phyloP scores from a whole-genome alignment of 1,140 invertebrate genomes.

The Anoplolepis gracilipes region DNA sequence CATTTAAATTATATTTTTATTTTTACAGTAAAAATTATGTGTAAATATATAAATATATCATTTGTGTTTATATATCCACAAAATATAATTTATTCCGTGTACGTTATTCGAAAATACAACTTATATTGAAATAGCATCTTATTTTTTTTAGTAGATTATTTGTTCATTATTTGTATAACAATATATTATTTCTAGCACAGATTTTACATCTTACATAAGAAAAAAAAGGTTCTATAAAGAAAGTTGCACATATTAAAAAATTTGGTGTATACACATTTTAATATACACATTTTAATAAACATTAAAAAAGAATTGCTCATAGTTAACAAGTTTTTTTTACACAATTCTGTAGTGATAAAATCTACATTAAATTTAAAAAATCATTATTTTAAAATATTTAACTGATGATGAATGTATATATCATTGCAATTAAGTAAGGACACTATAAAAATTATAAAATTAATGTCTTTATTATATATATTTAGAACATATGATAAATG shows the following conservation, averaged over 20 bases:
- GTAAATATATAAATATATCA: constrained; percentile 65
- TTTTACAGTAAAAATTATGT: constrained; percentile 71
- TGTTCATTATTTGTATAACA: constrained; percentile 8
- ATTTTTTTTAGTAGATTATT: constrained; percentile 40
- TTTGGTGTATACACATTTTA: no score
- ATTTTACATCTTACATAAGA: constrained; percentile 47
- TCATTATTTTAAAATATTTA: not conserved
- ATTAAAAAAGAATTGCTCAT: not conserved
- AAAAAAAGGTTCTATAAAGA: not conserved
- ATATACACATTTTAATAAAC: constrained; percentile 26
- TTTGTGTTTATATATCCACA: constrained; percentile 66
- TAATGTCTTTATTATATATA: constrained; percentile 32
- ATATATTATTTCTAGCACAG: constrained; percentile 8
- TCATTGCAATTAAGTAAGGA: not conserved
- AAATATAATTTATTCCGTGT: constrained; percentile 58
- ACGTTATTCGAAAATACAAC: constrained; percentile 40
- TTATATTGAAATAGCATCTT: constrained; percentile 6
- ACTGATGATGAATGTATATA: not conserved
- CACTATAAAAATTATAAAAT: not conserved
- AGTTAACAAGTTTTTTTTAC: constrained; percentile 36
- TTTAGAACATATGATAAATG: no score
- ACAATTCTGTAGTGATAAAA: constrained; percentile 23
- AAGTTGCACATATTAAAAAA: not conserved
- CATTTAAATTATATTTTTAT: constrained; percentile 44
- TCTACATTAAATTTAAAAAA: not conserved